Evolutionary conservation across 2,113 vertebrate genomes (phyloP).

Genomic region (Cervus canadensis): DNA sequence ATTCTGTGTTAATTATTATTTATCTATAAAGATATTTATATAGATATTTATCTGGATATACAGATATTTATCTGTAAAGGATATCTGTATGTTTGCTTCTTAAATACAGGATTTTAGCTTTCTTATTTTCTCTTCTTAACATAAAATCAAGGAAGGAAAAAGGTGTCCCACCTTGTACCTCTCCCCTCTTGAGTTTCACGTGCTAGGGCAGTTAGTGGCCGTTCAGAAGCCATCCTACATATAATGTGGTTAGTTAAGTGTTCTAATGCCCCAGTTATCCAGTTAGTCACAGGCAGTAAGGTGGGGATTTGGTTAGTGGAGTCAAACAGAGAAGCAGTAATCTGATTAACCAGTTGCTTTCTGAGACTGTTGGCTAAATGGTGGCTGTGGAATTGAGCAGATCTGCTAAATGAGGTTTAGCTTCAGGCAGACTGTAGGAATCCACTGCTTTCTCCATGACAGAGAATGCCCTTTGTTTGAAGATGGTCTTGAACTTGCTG

Average conservation of each 20-base stretch:
- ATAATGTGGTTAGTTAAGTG: slow-evolving; percentile 5
- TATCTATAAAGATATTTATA: neutral
- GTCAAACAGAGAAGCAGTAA: neutral
- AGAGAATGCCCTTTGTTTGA: neutral
- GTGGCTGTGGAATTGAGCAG: neutral
- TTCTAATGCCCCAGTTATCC: neutral
- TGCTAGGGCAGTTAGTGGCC: neutral
- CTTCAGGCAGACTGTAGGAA: neutral
- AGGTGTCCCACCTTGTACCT: neutral
- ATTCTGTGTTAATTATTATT: neutral
- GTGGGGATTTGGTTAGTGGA: slow-evolving; percentile 39
- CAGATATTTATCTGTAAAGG: neutral
- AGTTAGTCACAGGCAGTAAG: slow-evolving; percentile 21
- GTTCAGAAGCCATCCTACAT: slow-evolving; percentile 7
- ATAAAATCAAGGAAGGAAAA: neutral
- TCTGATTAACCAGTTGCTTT: slow-evolving; percentile 36
- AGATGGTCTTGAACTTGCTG: neutral
- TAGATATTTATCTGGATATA: neutral
- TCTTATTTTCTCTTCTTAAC: neutral
- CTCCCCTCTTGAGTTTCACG: neutral
- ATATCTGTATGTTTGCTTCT: neutral
- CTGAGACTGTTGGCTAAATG: neutral
- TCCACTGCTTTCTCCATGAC: neutral
- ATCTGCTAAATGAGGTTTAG: neutral
- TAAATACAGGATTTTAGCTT: neutral